Conservation (phyloP, 1,140 invertebrate genomes). For the Drosophila grimshawi region DNA sequence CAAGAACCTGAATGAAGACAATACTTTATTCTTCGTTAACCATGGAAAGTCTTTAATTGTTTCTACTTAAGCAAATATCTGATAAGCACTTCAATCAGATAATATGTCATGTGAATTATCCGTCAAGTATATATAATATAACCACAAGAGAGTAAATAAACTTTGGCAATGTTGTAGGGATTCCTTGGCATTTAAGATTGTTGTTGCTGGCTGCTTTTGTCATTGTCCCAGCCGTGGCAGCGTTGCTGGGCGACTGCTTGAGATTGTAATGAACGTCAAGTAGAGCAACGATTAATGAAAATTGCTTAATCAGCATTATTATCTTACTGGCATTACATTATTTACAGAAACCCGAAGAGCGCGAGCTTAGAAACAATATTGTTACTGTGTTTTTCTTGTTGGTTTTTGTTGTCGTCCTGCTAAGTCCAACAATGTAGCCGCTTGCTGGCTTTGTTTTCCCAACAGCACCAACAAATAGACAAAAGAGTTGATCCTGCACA, state of each 20-base stretch:
- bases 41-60: neutral
- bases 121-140: neutral
- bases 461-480: constrained; percentile 13
- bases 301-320: constrained; percentile 83
- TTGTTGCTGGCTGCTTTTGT: constrained; percentile 14
- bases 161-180: constrained; percentile 7
- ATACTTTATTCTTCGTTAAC: neutral
- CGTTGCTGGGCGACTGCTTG: constrained; percentile 40
- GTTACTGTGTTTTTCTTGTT: neutral
- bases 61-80: neutral
- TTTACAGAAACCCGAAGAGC: constrained; percentile 64
- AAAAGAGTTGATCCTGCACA: constrained; percentile 56
- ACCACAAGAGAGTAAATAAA: constrained; percentile 28
- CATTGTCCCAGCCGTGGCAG: constrained; percentile 22
- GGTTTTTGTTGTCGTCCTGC: constrained; percentile 15
- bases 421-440: constrained; percentile 52
- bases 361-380: constrained; percentile 32
- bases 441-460: constrained; percentile 61
- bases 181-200: constrained; percentile 21
- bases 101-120: constrained; percentile 6
- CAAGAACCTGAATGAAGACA: neutral
- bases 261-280: constrained; percentile 77
- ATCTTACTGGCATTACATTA: constrained; percentile 80
- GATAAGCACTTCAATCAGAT: neutral
- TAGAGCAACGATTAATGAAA: constrained; percentile 77